Conservation (phyloP, 2,797 vertebrate species). For the Falco concolor region DNA sequence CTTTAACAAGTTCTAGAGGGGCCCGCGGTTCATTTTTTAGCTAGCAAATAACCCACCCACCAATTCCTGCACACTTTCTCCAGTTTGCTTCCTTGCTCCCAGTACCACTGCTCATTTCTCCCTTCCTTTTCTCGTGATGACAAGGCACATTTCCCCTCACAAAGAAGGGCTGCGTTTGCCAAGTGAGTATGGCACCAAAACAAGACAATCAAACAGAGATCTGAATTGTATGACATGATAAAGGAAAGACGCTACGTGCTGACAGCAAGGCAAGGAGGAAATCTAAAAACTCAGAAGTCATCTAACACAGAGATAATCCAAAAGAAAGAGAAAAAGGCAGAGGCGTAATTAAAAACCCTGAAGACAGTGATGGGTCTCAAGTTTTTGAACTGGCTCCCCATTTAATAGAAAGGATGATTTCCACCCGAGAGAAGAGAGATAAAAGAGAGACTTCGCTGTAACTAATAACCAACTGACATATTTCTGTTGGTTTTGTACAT, state of each 20-base stretch:
- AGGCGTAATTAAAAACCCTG: slow-evolving; percentile 55
- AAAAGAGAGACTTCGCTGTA: slow-evolving; percentile 52
- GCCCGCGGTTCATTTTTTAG: not conserved
- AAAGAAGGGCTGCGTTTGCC: not conserved
- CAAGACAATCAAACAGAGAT: not conserved
- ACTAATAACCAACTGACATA: slow-evolving; percentile 67
- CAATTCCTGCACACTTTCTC: not conserved
- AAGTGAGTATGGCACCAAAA: not conserved
- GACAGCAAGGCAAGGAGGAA: slow-evolving; percentile 13
- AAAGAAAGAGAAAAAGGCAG: slow-evolving; percentile 23
- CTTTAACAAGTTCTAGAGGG: not conserved
- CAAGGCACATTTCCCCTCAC: not conserved
- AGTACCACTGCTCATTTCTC: not conserved
- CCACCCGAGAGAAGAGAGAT: slow-evolving; percentile 55
- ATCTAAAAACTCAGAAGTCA: slow-evolving; percentile 21
- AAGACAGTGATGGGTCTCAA: slow-evolving; percentile 42
- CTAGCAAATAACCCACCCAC: not conserved
- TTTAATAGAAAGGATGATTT: slow-evolving; percentile 52
- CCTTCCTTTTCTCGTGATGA: not conserved
- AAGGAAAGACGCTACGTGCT: not conserved
- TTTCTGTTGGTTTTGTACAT: slow-evolving; percentile 61
- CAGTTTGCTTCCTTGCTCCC: not conserved
- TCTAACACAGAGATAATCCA: not conserved
- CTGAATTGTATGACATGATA: not conserved
- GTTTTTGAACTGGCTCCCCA: slow-evolving; percentile 29